phyloP scores from a whole-genome alignment of 2,113 vertebrate species.

The Nyctibius bracteatus region DNA sequence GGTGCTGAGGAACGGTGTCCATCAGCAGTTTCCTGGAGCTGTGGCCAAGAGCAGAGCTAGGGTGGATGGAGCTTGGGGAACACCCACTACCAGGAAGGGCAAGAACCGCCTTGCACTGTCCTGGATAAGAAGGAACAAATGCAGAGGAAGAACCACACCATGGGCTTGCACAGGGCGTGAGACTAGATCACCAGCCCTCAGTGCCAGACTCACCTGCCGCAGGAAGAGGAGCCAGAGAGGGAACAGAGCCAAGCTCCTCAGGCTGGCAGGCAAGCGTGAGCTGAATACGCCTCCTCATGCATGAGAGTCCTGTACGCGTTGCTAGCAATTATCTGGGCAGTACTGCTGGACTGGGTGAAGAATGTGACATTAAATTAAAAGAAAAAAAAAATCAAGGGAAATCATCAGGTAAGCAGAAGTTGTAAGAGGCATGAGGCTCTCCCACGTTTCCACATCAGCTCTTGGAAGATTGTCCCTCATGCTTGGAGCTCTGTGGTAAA shows the following conservation, averaged over 20 bases:
- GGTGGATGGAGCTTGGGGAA: neutral
- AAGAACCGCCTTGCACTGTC: neutral
- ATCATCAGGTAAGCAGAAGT: neutral
- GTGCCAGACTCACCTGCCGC: rapidly evolving
- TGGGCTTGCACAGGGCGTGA: neutral
- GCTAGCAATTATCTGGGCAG: neutral
- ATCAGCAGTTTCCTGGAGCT: neutral
- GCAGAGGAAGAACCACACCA: neutral
- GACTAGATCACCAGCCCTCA: neutral
- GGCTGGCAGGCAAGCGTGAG: neutral
- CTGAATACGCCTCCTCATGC: neutral
- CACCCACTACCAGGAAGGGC: neutral
- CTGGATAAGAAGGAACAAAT: neutral
- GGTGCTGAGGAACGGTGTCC: neutral
- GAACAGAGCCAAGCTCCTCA: neutral
- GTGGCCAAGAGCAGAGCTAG: neutral
- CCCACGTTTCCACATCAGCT: neutral
- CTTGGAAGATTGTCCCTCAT: neutral
- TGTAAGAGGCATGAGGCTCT: neutral
- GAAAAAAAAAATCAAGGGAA: neutral
- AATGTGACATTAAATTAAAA: neutral
- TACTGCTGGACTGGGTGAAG: neutral
- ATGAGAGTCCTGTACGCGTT: neutral
- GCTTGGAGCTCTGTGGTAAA: neutral
- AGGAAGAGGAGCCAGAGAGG: neutral